Conservation (phyloP, 2,797 vertebrate species). For the Amblyopsis hoosieri region DNA sequence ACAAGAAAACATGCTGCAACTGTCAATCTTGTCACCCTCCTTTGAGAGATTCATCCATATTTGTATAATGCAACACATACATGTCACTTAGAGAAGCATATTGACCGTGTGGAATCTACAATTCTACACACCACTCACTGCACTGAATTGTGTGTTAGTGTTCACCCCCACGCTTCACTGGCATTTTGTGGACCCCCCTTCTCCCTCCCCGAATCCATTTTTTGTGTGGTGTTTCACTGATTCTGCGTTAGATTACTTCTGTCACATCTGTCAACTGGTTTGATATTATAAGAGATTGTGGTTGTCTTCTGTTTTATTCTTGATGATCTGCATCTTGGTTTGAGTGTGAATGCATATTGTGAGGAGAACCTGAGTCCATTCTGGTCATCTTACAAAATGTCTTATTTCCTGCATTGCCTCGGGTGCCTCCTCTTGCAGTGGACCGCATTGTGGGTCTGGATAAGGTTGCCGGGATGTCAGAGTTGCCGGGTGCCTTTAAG, state of each 20-base stretch:
- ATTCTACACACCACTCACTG: slow-evolving; percentile 55
- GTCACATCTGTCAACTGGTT: slow-evolving; percentile 34
- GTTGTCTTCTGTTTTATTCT: slow-evolving; percentile 35
- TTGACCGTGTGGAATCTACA: slow-evolving; percentile 8
- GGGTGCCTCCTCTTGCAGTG: slow-evolving; percentile 73
- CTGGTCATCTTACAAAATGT: background rate
- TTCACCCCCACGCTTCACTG: slow-evolving; percentile 69
- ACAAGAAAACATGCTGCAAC: slow-evolving; percentile 56
- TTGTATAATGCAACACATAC: slow-evolving; percentile 35
- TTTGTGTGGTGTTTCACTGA: slow-evolving; percentile 64
- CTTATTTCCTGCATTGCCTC: background rate
- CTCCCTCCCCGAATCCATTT: slow-evolving; percentile 46
- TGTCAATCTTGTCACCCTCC: slow-evolving; percentile 44
- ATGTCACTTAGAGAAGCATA: slow-evolving; percentile 33
- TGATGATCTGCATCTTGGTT: slow-evolving; percentile 54
- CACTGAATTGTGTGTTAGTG: slow-evolving; percentile 55
- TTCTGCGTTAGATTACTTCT: slow-evolving; percentile 32
- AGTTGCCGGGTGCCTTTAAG: slow-evolving; percentile 93
- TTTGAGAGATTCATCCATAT: slow-evolving; percentile 28
- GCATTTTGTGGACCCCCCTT: slow-evolving; percentile 50
- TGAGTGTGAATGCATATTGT: slow-evolving; percentile 41
- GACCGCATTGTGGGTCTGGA: slow-evolving; percentile 97
- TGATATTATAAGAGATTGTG: slow-evolving; percentile 33
- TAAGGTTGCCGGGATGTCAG: slow-evolving; percentile 95
- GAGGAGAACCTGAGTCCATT: too few relatives aligned